phyloP scores from a whole-genome alignment of 1,140 invertebrate genomes.

The Drosophila arawakana region DNA sequence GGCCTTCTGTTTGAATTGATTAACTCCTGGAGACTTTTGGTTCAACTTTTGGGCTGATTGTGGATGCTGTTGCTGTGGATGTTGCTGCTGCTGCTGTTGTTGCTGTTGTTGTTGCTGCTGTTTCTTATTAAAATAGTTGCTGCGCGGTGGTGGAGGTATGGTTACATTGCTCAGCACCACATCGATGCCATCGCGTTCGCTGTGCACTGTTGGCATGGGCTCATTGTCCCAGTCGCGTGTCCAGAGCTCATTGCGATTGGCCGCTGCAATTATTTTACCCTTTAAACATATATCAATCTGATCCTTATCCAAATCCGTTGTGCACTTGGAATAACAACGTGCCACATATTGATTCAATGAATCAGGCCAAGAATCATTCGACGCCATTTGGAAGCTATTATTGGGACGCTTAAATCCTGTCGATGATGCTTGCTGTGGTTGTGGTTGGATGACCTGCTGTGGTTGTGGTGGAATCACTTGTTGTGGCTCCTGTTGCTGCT shows the following conservation, averaged over 20 bases:
- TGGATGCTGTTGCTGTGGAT: conserved; percentile 13
- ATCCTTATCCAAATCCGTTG: conserved; percentile 94
- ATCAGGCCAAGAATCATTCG: conserved; percentile 89
- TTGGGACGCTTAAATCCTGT: conserved; percentile 67
- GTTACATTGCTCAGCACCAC: conserved; percentile 64
- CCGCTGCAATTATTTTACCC: conserved; percentile 95
- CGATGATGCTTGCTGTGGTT: conserved; percentile 16
- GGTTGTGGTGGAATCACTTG: conserved; percentile 13
- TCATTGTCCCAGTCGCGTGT: conserved; percentile 96
- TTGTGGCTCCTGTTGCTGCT: conserved; percentile 26
- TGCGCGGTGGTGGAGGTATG: conserved; percentile 58
- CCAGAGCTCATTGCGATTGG: conserved; percentile 93
- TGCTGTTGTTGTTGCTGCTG: conserved; percentile 54
- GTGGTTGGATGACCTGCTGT: conserved; percentile 15
- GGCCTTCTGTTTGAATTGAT: conserved; percentile 66
- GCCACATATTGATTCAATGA: conserved; percentile 94
- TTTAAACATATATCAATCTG: conserved; percentile 97
- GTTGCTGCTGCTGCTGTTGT: conserved; percentile 42
- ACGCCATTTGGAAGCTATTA: conserved; percentile 83
- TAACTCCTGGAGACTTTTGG: conserved; percentile 49
- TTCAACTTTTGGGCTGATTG: conserved; percentile 30
- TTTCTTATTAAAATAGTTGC: conserved; percentile 70
- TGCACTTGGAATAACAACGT: conserved; percentile 95
- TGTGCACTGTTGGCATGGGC: conserved; percentile 93
- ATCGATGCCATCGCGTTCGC: conserved; percentile 89